Evolutionary conservation across 2,888 invertebrate genomes (phyloP).

Genomic region (Megastigmus dorsalis): DNA sequence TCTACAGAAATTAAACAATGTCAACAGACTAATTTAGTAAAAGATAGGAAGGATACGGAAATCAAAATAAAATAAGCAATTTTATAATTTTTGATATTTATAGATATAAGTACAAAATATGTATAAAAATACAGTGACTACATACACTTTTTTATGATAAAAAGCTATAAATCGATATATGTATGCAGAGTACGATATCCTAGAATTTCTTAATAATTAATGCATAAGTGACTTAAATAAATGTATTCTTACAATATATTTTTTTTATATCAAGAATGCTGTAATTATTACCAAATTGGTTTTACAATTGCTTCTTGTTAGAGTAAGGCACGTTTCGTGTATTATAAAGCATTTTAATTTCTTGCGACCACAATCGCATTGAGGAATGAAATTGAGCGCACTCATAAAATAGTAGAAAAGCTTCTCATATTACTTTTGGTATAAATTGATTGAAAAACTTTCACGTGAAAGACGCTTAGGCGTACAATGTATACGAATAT

Average conservation of each 20-base stretch:
- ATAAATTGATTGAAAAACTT: conserved; percentile 29
- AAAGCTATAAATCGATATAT: conserved; percentile 55
- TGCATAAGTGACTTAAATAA: conserved; percentile 55
- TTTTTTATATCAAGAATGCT: conserved; percentile 51
- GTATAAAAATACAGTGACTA: conserved; percentile 71
- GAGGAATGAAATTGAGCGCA: conserved; percentile 51
- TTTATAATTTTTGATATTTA: conserved; percentile 62
- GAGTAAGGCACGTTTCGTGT: conserved; percentile 53
- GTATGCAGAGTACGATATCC: conserved; percentile 53
- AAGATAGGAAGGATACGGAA: conserved; percentile 23
- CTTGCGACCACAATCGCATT: conserved; percentile 39
- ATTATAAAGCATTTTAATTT: conserved; percentile 51
- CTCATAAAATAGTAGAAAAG: conserved; percentile 34
- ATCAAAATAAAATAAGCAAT: conserved; percentile 45
- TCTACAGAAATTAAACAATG: conserved; percentile 75
- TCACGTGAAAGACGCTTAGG: conserved; percentile 36
- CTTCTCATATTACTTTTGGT: conserved; percentile 33
- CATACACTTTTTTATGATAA: conserved; percentile 55
- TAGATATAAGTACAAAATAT: conserved; percentile 72
- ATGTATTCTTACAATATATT: conserved; percentile 52
- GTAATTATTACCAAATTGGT: conserved; percentile 50
- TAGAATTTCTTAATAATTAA: conserved; percentile 51
- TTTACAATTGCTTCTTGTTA: conserved; percentile 55
- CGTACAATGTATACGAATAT: conserved; percentile 37
- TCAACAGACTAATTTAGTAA: conserved; percentile 58